Percentiles rank a stretch among this genome's conserved stretches.
Conservation (phyloP, 2,888 invertebrate genomes). For the Cataglyphis altisquamis region DNA sequence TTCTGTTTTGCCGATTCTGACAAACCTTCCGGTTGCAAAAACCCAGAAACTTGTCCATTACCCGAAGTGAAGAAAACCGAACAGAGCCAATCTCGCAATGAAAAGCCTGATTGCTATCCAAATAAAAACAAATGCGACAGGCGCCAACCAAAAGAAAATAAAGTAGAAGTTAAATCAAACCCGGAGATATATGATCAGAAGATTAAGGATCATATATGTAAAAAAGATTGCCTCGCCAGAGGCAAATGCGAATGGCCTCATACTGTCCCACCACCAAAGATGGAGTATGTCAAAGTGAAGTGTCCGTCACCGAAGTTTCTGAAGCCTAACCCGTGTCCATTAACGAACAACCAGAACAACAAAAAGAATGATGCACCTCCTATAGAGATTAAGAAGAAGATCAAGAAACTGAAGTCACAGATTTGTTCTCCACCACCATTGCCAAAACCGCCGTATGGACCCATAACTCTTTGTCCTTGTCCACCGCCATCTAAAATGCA, state of each 20-base stretch:
- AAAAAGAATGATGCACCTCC: not conserved
- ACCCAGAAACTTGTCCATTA: conserved; percentile 13
- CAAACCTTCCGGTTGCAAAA: conserved; percentile 3
- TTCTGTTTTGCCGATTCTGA: not conserved
- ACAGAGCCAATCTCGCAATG: not conserved
- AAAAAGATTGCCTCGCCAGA: conserved; percentile 42
- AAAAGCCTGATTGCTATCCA: conserved; percentile 6
- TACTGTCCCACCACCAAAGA: conserved; percentile 51
- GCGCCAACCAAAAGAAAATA: not conserved
- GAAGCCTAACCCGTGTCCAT: conserved; percentile 61
- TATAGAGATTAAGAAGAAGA: not conserved
- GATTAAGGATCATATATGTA: conserved; percentile 33
- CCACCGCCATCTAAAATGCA: conserved; percentile 80
- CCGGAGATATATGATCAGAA: conserved; percentile 19
- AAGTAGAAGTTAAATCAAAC: not conserved
- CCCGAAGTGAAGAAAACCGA: not conserved
- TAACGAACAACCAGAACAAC: not conserved
- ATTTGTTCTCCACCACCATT: conserved; percentile 68
- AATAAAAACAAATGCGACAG: conserved; percentile 34
- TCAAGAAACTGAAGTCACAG: conserved; percentile 30
- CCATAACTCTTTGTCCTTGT: conserved; percentile 78
- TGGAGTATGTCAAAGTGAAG: conserved; percentile 66
- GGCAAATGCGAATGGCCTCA: conserved; percentile 51
- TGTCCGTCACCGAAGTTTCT: conserved; percentile 74
- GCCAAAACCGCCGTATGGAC: conserved; percentile 78